Base-by-base conservation (phyloP, 2,113 vertebrate genomes). In the Antennarius striatus region DNA sequence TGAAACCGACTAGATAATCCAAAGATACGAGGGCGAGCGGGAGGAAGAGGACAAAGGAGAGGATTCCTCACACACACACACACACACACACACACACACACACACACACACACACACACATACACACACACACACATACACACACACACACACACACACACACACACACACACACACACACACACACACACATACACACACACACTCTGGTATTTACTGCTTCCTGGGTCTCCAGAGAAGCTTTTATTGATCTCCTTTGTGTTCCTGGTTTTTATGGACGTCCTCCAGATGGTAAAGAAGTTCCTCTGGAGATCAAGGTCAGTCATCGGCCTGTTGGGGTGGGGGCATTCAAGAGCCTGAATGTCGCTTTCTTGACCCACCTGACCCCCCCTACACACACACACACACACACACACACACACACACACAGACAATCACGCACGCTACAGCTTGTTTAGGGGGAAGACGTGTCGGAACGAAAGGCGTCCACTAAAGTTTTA, bases 401-500 rank as follows among this genome's bases (percentile, higher is more conserved):
- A 22, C 22, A 22, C 22, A 22, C 22, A 22, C 22, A 22, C 22
- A 22, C 22, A 22, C 22, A 22, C 22, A 22, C 22, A 22, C 22
- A 22, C 22, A 22, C 22, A 22, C 22, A 22, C 22, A 22, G 1
- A 22, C 22, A 22, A n/a, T n/a, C 22, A 22, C 22, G 2, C 22
- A 1, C 9, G 8, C 48, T 63, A 22, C 32, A 15, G 12, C 16
- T n/a, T 61, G 54, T 70, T 59, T 42, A 36, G 48, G 14, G 52
- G 51, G 30, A 5, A 51, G 28, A 28, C n/a, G 56, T 59, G 71
- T 58, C 56, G 46, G 63, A 22, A 51, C 73, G 28, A 39, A 58
- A 73, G 40, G 50, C 55, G 45, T 54, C 58, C 68, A 68, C 70
- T 66, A 65, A 14, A 29, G 56, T 29, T 74, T 77, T 22, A 86